Evolutionary conservation across 2,797 vertebrate genomes (phyloP).

Genomic region (Pogoniulus pusillus): DNA sequence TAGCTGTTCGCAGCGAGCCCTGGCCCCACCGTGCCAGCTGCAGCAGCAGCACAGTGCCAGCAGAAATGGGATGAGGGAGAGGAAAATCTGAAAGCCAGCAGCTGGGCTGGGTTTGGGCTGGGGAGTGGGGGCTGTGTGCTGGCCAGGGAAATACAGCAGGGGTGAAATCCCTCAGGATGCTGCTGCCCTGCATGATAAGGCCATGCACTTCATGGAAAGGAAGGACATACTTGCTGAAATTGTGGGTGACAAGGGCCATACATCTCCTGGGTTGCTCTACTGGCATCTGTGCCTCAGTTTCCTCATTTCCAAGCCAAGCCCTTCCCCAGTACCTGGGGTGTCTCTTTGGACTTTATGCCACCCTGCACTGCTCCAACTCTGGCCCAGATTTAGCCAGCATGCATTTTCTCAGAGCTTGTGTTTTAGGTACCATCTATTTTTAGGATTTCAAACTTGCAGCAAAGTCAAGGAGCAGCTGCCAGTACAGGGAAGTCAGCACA

Average conservation of each 20-base stretch:
- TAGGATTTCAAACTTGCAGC: slow-evolving; percentile 31
- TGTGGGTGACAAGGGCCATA: background rate
- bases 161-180: background rate
- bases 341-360: background rate
- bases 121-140: background rate
- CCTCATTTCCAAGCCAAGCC: background rate
- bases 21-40: background rate
- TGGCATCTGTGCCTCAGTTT: background rate
- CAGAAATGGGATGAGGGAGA: rapidly evolving
- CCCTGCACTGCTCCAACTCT: background rate
- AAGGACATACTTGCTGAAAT: background rate
- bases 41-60: background rate
- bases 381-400: background rate
- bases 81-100: background rate
- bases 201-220: rapidly evolving
- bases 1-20: background rate
- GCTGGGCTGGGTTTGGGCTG: background rate
- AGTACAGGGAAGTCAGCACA: background rate
- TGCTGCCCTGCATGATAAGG: background rate
- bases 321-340: background rate
- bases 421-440: slow-evolving; percentile 44
- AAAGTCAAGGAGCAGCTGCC: background rate
- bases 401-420: background rate
- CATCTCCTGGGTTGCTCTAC: background rate
- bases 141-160: background rate